These are phyloP conservation scores for Monoplex corrugatus DNA, from an alignment of 2,888 invertebrate species.

Conservation along the genomic window DNA sequence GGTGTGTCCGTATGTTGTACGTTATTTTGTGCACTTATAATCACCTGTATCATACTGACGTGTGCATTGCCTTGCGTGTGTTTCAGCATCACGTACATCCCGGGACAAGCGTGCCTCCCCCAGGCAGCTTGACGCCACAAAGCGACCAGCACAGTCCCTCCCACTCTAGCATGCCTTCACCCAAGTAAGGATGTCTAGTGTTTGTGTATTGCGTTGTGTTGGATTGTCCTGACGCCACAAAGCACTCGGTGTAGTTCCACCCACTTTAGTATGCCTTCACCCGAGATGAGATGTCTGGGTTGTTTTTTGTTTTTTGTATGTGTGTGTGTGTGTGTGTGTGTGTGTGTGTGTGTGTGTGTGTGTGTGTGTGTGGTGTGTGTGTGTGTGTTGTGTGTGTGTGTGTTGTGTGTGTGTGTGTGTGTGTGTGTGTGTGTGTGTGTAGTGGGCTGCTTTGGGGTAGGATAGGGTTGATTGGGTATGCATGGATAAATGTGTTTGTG, in stretches of 20 bases:
- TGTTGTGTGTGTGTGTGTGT: no score
- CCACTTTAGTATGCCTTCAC: background rate
- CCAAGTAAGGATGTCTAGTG: slow-evolving; percentile 70
- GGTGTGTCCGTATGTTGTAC: background rate
- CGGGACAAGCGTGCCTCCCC: slow-evolving; percentile 73
- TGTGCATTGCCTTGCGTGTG: slow-evolving; percentile 39
- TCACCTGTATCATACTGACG: background rate
- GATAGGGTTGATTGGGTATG: no score
- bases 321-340: slow-evolving; percentile 36
- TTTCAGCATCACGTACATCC: slow-evolving; percentile 85
- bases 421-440: no score
- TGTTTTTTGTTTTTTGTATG: background rate
- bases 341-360: slow-evolving; percentile 38
- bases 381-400: no score
- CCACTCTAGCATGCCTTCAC: slow-evolving; percentile 75
- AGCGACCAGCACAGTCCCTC: slow-evolving; percentile 56
- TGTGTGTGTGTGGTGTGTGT: background rate
- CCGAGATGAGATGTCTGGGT: background rate
- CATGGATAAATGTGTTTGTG: no score
- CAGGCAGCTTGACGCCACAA: slow-evolving; percentile 51
- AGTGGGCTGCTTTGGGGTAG: no score
- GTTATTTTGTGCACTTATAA: background rate
- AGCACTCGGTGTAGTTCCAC: background rate
- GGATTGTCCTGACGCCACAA: background rate
- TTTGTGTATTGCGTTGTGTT: background rate